Base-by-base conservation (phyloP, 2,113 vertebrate genomes). In the Dipodomys stephensi region DNA sequence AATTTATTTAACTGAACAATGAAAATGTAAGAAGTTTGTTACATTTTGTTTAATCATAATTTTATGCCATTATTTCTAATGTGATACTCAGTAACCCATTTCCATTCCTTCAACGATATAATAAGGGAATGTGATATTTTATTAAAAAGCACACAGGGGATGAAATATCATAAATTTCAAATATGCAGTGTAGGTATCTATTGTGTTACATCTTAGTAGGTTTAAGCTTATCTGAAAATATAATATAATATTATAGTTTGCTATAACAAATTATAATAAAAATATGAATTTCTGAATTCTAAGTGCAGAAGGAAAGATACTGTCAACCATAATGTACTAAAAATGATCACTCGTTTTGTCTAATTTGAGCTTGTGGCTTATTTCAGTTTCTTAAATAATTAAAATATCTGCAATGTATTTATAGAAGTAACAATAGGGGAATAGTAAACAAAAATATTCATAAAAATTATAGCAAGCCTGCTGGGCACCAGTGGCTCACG, bases 1-100 rank as follows among this genome's bases (percentile, higher is more conserved):
- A 39, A 82, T 16, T 73, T 46, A 60, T 46, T 81, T 74, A 7
- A 28, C 19, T 87, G 9, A 94, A 8, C 78, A 67, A 65, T 11
- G 57, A 22, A 77, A 78, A 23, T 64, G 8, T 77, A 44, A 19
- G 13, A 60, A 49, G 35, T 65, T 67, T 57, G 20, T 2, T 32
- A 39, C 49, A 72, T 80, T 79, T 19, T 69, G 4, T 25, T 77
- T 82, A n/a, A 39, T 10, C 25, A 57, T 72, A 67, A 23, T 78
- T 94, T 64, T 28, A 67, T 57, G 16, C 1, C 16, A 78, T 71
- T 57, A 88, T 87, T 88, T 94, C 79, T 79, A 78, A 88, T 57
- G 76, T 49, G n/a, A 2, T 44, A 78, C 71, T 71, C 77, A 62
- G 57, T 18, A 65, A 88, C 18, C 7, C 23, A 71, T 28, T 76